phyloP scores from a whole-genome alignment of 2,797 vertebrate genomes.

The Sebastiscus albofasciatus region DNA sequence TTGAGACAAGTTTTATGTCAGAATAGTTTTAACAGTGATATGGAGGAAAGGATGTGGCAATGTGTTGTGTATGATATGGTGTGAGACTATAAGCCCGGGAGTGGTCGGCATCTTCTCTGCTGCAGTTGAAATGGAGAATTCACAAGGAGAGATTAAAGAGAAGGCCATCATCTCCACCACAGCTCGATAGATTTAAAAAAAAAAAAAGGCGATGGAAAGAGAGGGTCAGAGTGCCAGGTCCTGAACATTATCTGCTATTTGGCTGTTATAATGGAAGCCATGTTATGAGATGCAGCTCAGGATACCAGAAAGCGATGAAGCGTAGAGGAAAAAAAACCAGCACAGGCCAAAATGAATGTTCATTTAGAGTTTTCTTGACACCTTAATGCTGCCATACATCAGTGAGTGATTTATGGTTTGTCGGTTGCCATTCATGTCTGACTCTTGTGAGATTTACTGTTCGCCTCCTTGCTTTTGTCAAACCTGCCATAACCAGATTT shows the following conservation, averaged over 20 bases:
- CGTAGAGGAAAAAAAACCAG: background rate
- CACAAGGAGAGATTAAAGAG: conserved; percentile 12
- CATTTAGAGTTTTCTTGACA: background rate
- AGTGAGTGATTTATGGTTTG: background rate
- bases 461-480: conserved; percentile 44
- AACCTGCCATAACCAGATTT: conserved; percentile 40
- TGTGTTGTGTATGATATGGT: conserved; percentile 15
- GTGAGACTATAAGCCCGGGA: conserved; percentile 12
- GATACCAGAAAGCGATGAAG: background rate
- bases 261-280: conserved; percentile 15
- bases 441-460: conserved; percentile 27
- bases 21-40: conserved; percentile 34
- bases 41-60: conserved; percentile 14
- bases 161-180: background rate
- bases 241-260: conserved; percentile 23
- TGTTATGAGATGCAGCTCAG: conserved; percentile 1
- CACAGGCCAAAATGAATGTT: background rate
- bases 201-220: background rate
- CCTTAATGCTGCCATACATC: background rate
- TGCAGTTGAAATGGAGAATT: conserved; percentile 27
- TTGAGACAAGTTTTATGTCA: conserved; percentile 37
- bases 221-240: background rate
- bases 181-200: conserved; percentile 4
- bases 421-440: conserved; percentile 29
- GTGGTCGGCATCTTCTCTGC: background rate